phyloP scores from a whole-genome alignment of 2,797 vertebrate species.

The Crypturellus tataupa region DNA sequence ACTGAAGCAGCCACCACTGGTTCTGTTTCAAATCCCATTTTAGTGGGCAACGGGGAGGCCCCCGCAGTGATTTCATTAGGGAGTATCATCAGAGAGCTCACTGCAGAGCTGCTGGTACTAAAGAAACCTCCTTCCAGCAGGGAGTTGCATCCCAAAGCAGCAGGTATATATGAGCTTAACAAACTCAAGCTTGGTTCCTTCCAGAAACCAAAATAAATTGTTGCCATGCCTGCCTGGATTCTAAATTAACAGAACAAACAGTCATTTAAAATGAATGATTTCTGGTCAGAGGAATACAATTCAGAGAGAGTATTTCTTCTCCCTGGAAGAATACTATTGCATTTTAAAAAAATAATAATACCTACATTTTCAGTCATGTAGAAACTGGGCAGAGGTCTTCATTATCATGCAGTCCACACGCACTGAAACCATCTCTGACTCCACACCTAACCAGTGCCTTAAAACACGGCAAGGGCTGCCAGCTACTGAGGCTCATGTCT shows the following conservation, averaged over 20 bases:
- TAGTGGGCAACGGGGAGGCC: background rate
- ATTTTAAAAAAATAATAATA: background rate
- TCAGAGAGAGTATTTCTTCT: conserved; percentile 16
- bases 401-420: background rate
- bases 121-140: background rate
- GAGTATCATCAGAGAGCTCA: background rate
- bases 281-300: conserved; percentile 60
- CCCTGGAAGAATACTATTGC: background rate
- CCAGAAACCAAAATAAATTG: conserved; percentile 54
- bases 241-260: conserved; percentile 66
- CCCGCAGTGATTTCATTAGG: background rate
- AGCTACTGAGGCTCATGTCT: background rate
- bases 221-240: conserved; percentile 44
- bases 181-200: conserved; percentile 28
- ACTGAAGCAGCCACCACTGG: background rate
- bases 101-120: background rate
- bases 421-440: background rate
- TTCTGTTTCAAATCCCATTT: background rate
- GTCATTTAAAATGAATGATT: conserved; percentile 69
- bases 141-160: conserved; percentile 12
- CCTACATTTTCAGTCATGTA: background rate
- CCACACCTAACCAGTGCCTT: background rate
- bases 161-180: background rate
- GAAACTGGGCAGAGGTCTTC: background rate
- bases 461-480: background rate